A percentile compares a stretch with the other conserved stretches of the same genome.
These are phyloP conservation scores for Gambusia yucatana DNA, from an alignment of 2,797 vertebrate genomes.

Conservation along the genomic window DNA sequence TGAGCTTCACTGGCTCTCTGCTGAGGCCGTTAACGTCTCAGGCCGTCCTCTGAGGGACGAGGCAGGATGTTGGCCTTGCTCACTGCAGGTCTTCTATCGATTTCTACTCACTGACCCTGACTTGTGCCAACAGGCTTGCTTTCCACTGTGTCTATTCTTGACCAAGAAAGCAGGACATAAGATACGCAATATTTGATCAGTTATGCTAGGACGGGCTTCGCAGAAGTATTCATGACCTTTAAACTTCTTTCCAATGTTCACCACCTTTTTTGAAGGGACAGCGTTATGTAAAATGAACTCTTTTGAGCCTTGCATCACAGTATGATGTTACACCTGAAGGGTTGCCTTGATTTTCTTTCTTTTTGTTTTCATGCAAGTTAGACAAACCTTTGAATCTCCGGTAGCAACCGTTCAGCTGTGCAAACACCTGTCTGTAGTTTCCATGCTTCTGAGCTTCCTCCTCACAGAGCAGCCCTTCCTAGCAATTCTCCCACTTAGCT, in stretches of 20 bases:
- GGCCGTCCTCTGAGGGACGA: conserved; percentile 14
- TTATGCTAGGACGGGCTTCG: background rate
- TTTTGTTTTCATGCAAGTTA: background rate
- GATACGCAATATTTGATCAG: background rate
- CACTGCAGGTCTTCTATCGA: conserved; percentile 24
- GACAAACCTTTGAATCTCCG: no score
- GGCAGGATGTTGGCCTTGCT: conserved; percentile 9
- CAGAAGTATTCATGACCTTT: background rate
- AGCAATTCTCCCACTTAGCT: no score
- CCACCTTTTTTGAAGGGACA: background rate
- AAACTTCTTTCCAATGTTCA: background rate
- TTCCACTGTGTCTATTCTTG: conserved; percentile 10
- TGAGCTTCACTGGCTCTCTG: background rate
- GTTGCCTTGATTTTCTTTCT: no score
- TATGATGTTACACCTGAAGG: no score
- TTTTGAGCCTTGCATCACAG: no score
- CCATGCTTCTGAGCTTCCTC: no score
- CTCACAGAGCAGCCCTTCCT: no score
- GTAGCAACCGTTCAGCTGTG: no score
- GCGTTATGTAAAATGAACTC: no score
- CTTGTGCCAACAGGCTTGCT: background rate
- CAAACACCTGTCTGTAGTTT: no score
- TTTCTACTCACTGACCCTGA: conserved; percentile 31
- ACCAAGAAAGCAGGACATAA: background rate
- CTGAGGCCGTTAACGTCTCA: conserved; percentile 4